Conservation (phyloP, 1,140 invertebrate genomes). For the Protaetia brevitarsis region DNA sequence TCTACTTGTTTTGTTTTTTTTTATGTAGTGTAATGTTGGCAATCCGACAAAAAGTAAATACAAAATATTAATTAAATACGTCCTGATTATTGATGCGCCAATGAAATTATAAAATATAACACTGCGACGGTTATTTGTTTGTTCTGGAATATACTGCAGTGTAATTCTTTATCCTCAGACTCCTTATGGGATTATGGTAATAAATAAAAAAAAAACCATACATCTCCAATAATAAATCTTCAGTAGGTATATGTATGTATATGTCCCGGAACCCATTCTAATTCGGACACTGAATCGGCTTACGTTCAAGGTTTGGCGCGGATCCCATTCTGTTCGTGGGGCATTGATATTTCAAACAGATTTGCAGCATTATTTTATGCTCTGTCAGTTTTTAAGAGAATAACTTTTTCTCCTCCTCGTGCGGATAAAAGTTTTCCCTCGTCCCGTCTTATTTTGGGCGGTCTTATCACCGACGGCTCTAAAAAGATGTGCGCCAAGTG, state of each 20-base stretch:
- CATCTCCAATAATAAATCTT: not conserved
- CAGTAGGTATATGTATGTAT: not conserved
- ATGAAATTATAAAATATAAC: too few species aligned
- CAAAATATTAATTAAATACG: too few species aligned
- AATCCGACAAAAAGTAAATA: too few species aligned
- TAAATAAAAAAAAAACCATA: not conserved
- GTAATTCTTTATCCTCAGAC: too few species aligned
- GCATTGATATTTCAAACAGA: constrained; percentile 18
- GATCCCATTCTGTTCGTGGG: not conserved
- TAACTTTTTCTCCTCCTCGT: not conserved
- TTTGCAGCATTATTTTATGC: constrained; percentile 14
- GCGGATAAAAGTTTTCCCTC: not conserved
- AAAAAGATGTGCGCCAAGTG: constrained; percentile 1
- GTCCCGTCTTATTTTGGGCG: not conserved
- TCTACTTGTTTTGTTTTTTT: too few species aligned
- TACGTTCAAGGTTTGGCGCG: not conserved
- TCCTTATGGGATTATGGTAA: too few species aligned
- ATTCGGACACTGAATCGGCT: constrained; percentile 13
- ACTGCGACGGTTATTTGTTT: not conserved
- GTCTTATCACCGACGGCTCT: constrained; percentile 4
- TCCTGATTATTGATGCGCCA: too few species aligned
- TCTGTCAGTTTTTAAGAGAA: constrained; percentile 12
- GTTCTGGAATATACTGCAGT: too few species aligned
- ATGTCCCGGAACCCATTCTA: constrained; percentile 6
- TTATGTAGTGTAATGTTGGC: too few species aligned